Conservation (phyloP, 2,113 vertebrate species). For the Plecotus auritus region DNA sequence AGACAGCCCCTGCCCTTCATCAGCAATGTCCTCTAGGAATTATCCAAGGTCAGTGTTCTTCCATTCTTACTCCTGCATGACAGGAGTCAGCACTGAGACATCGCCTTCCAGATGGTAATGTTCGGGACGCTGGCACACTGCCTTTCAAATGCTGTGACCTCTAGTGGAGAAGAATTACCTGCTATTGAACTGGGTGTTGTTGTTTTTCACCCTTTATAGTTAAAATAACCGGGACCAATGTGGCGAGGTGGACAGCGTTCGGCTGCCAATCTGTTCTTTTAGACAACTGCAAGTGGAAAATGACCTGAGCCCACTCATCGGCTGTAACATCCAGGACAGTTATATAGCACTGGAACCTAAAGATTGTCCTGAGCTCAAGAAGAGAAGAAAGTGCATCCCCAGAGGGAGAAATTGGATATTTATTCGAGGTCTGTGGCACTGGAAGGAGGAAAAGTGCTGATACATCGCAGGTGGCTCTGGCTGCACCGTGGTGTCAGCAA, state of each 20-base stretch:
- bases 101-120: conserved; percentile 17
- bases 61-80: neutral
- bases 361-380: neutral
- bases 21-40: neutral
- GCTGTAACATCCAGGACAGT: neutral
- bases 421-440: neutral
- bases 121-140: neutral
- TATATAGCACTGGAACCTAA: neutral
- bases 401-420: conserved; percentile 18
- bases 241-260: neutral
- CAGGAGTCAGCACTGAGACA: neutral
- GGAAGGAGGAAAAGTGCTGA: conserved; percentile 47
- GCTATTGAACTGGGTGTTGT: neutral
- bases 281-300: neutral
- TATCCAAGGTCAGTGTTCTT: conserved; percentile 3
- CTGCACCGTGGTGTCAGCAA: neutral
- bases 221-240: conserved; percentile 12
- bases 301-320: neutral
- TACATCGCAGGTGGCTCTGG: conserved; percentile 1
- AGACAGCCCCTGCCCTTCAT: neutral
- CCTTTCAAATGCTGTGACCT: conserved; percentile 12
- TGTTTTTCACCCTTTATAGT: neutral
- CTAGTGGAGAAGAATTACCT: conserved; percentile 35
- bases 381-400: neutral
- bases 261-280: neutral